Evolutionary conservation across 2,113 vertebrate species (phyloP), one percentile per base, ranked within the genome.

Genomic region (Abramis brama): DNA sequence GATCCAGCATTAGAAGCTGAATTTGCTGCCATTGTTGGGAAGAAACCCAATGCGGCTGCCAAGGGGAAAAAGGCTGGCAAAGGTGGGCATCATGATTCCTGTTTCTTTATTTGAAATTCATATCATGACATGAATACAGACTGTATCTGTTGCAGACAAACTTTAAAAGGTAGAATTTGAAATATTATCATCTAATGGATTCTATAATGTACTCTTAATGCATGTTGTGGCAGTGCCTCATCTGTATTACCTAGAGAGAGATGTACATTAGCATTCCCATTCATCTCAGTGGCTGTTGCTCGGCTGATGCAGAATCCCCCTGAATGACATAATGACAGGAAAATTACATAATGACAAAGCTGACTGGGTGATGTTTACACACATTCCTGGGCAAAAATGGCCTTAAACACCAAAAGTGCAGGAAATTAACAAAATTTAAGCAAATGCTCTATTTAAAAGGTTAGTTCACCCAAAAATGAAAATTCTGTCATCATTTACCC

Each of bases 1-100:
- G 97, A 98, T 43, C 94, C 93, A 0, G 97, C 97, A 83, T 89
- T 99, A 60, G 97, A 98, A 91, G 98, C 96, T 21, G 98, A 99
- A 89, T 95, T 99, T 39, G 95, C 97, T 86, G 95, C 96, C 79
- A 95, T 99, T 87, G 96, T 95, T 8, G 96, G 88, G 55, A 87
- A 89, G 11, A 89, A 87, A 79, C 73, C 82, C 23, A 60, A 25
- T 21, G 36, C 17, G 39, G 57, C 82, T 71, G 59, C 85, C 64
- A 94, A 92, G 70, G 93, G 96, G 78, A 94, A 89, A 39, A 93
- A 91, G 71, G 30, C 92, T 43, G 78, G 74, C 19, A 89, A 87
- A 87, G 88, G 88, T 89, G 50, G 36, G 19, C 1, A 12, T 39
- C 1, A 23, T 33, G 60, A 43, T 59, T 30, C 2, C 4, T 13